Evolutionary conservation across 2,888 invertebrate genomes (phyloP).

Genomic region (Patella ulyssiponensis): DNA sequence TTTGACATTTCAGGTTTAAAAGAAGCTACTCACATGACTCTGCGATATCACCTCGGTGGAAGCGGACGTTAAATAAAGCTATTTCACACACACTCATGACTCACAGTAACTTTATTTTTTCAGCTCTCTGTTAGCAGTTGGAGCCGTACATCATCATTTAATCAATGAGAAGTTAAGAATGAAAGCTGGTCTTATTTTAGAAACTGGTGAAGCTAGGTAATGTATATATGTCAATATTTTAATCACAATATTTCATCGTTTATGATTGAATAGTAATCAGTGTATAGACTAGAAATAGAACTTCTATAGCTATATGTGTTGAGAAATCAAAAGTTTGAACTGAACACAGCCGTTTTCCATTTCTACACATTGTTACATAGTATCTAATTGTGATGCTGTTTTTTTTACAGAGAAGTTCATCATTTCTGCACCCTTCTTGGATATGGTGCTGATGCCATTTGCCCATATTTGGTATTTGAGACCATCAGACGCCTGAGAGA

Average conservation of each 20-base stretch:
- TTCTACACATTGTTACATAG: no score
- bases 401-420: constrained; percentile 80
- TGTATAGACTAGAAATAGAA: not conserved
- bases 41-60: no score
- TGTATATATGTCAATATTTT: no score
- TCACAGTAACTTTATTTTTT: constrained; percentile 58
- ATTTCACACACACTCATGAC: no score
- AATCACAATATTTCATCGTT: no score
- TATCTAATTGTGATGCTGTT: not conserved
- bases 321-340: no score
- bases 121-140: constrained; percentile 87
- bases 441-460: constrained; percentile 98
- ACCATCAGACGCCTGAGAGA: constrained; percentile 88
- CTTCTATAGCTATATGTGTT: no score
- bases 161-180: constrained; percentile 95
- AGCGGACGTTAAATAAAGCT: no score
- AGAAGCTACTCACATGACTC: no score
- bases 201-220: constrained; percentile 95
- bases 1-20: no score
- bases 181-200: constrained; percentile 95
- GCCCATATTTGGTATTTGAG: constrained; percentile 96
- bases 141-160: constrained; percentile 94
- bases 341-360: no score
- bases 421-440: constrained; percentile 95
- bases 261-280: no score